These are phyloP conservation scores for Apostichopus japonicus DNA, from an alignment of 35 echinoderm and acorn worm species.

Conservation along the genomic window DNA sequence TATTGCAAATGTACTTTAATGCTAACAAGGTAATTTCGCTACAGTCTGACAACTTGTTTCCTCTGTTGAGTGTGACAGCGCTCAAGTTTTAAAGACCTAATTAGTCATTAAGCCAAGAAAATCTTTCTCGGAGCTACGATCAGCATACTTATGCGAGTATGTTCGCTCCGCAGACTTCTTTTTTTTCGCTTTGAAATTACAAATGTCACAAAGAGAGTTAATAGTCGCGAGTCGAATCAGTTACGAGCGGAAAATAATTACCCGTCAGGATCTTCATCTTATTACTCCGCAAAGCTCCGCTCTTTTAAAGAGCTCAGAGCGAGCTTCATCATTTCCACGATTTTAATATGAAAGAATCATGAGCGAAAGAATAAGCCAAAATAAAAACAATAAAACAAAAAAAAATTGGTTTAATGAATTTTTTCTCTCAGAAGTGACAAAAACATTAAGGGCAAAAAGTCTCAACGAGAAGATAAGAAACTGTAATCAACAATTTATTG, in stretches of 20 bases:
- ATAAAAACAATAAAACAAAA: not conserved
- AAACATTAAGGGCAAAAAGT: not conserved
- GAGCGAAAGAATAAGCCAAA: not conserved
- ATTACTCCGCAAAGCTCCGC: slow-evolving; percentile 3
- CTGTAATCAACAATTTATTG: slow-evolving; percentile 38
- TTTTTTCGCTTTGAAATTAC: not conserved
- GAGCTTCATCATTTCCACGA: not conserved
- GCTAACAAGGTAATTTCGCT: not conserved
- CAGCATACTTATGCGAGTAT: slow-evolving; percentile 8
- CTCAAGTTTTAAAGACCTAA: not conserved
- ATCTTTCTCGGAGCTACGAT: not conserved
- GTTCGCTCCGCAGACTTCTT: not conserved
- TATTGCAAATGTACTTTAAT: slow-evolving; percentile 6
- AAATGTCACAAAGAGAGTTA: slow-evolving; percentile 23
- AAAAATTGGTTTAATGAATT: slow-evolving; percentile 1
- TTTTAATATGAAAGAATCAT: slow-evolving; percentile 21
- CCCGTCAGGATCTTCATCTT: slow-evolving; percentile 3
- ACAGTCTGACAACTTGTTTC: not conserved
- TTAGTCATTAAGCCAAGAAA: not conserved
- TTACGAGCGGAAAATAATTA: slow-evolving; percentile 8
- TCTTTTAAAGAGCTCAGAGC: slow-evolving; percentile 7
- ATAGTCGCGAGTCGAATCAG: slow-evolving; percentile 1
- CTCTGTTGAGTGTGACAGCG: not conserved
- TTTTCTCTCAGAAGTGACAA: slow-evolving; percentile 14
- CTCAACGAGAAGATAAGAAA: not conserved